phyloP scores from a whole-genome alignment of 2,888 invertebrate genomes.

The Heliconius hortense region DNA sequence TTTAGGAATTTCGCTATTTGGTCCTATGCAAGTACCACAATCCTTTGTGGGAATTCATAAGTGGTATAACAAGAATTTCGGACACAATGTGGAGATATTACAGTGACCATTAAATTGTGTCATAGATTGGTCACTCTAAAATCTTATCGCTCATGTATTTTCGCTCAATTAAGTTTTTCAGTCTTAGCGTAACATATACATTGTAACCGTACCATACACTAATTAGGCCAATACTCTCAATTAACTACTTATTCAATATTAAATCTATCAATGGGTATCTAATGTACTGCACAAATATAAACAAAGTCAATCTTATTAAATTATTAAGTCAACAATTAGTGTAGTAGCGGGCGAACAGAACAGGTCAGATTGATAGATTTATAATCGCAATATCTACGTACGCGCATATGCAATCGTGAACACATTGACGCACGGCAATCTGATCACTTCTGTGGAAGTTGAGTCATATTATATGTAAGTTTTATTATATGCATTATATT shows the following conservation, averaged over 20 bases:
- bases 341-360: slow-evolving; percentile 59
- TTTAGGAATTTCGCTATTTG: not conserved
- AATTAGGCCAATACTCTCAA: slow-evolving; percentile 36
- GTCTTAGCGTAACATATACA: slow-evolving; percentile 46
- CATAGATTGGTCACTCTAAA: too few species aligned
- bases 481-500: slow-evolving; percentile 55
- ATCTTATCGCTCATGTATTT: not conserved
- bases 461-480: slow-evolving; percentile 57
- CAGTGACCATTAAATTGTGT: not conserved
- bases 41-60: not conserved
- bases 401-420: slow-evolving; percentile 20
- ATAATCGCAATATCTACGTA: slow-evolving; percentile 31
- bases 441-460: slow-evolving; percentile 56
- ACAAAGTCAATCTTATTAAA: slow-evolving; percentile 64
- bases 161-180: not conserved
- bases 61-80: not conserved
- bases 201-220: slow-evolving; percentile 60
- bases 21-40: not conserved
- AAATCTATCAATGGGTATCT: slow-evolving; percentile 48
- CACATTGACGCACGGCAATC: slow-evolving; percentile 47
- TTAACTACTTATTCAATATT: slow-evolving; percentile 37
- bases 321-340: slow-evolving; percentile 62
- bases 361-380: slow-evolving; percentile 56
- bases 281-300: slow-evolving; percentile 61
- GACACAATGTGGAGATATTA: not conserved